Percentiles rank a stretch among this genome's conserved stretches.
Evolutionary conservation across 2,797 vertebrate genomes (phyloP).

Genomic region (Crenichthys baileyi): DNA sequence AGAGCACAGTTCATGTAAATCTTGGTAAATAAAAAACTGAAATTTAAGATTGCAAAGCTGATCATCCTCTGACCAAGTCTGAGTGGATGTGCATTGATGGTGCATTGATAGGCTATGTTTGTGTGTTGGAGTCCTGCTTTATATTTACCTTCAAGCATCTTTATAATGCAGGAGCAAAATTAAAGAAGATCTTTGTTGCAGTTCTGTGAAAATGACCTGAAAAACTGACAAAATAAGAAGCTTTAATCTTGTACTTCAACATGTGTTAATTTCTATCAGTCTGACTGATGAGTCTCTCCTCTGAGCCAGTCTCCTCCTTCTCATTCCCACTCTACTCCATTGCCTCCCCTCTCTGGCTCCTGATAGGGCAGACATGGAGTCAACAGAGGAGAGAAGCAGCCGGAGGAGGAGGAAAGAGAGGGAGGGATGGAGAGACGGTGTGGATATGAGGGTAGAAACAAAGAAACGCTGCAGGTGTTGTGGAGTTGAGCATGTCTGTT

Average conservation of each 20-base stretch:
- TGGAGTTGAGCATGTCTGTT: constrained; percentile 39
- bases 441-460: constrained; percentile 59
- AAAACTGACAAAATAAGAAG: background rate
- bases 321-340: constrained; percentile 36
- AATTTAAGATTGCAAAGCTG: background rate
- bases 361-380: constrained; percentile 71
- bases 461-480: constrained; percentile 61
- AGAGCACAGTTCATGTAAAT: background rate
- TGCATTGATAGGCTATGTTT: background rate
- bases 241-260: background rate
- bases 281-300: constrained; percentile 23
- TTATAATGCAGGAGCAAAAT: background rate
- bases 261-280: constrained; percentile 28
- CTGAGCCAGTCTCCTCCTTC: constrained; percentile 55
- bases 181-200: background rate
- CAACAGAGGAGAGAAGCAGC: constrained; percentile 53
- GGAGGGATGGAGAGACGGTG: constrained; percentile 45
- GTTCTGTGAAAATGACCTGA: background rate
- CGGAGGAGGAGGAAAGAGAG: constrained; percentile 38
- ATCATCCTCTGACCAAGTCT: background rate
- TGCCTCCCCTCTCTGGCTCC: constrained; percentile 53
- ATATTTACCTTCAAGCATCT: background rate
- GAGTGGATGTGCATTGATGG: background rate
- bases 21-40: background rate
- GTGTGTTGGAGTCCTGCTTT: background rate